Percentiles rank a stretch among this genome's conserved stretches.
phyloP scores from a whole-genome alignment of 2,888 invertebrate genomes.

The Tribolium freemani region DNA sequence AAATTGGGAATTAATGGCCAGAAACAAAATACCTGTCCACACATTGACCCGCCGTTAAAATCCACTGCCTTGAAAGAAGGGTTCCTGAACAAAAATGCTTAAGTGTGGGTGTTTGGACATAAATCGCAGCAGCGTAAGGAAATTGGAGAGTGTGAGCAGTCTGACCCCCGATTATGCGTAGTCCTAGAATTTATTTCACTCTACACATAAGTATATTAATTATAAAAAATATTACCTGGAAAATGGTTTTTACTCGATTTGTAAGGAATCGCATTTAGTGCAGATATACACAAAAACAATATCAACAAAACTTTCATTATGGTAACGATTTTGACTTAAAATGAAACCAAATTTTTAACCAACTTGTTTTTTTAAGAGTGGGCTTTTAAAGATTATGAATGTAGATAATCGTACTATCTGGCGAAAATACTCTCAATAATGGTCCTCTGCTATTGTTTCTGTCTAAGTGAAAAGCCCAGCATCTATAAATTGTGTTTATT shows the following conservation, averaged over 20 bases:
- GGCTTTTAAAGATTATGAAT: not conserved
- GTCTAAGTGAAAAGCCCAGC: not conserved
- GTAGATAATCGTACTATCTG: not conserved
- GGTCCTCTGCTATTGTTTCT: not conserved
- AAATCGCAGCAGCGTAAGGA: conserved; percentile 18
- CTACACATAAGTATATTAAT: not conserved
- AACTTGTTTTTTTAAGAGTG: not conserved
- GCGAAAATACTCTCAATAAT: not conserved
- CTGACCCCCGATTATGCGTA: conserved; percentile 16
- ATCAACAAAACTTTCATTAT: not conserved
- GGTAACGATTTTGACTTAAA: not conserved
- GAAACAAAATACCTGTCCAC: conserved; percentile 1
- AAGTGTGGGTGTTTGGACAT: not conserved
- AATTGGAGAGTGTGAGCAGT: not conserved
- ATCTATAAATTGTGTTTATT: not conserved
- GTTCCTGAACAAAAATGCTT: conserved; percentile 6
- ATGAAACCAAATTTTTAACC: not conserved
- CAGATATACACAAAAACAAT: not conserved
- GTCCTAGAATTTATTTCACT: not conserved
- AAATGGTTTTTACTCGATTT: not conserved
- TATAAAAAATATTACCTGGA: not conserved
- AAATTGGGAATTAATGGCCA: not conserved
- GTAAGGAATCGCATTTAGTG: not conserved
- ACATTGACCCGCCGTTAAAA: conserved; percentile 22
- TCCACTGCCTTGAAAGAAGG: conserved; percentile 1